Evolutionary conservation across 2,797 vertebrate species (phyloP).

Genomic region (Meriones psammophilus): DNA sequence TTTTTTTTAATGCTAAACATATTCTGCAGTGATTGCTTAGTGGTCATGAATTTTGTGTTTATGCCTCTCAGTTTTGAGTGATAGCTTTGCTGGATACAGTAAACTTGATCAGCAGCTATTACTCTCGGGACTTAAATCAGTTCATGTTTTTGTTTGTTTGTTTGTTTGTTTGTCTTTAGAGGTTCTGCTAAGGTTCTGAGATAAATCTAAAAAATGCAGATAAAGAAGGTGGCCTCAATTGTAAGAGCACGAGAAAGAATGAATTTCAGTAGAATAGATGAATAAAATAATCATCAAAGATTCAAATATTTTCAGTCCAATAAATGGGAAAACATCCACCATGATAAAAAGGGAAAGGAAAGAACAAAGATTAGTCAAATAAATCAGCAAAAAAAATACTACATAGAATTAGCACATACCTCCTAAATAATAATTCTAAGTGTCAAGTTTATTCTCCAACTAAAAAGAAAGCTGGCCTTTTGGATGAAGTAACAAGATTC

Average conservation of each 20-base stretch:
- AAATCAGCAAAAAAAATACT: background rate
- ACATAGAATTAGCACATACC: background rate
- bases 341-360: background rate
- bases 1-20: background rate
- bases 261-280: background rate
- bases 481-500: background rate
- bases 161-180: background rate
- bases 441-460: background rate
- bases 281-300: background rate
- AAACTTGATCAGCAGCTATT: background rate
- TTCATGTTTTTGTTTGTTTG: background rate
- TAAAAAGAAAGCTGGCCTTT: background rate
- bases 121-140: background rate
- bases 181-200: background rate
- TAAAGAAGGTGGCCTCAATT: background rate
- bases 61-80: background rate
- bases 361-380: background rate
- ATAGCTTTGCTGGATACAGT: background rate
- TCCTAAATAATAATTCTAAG: background rate
- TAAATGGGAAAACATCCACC: background rate
- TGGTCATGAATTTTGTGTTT: background rate
- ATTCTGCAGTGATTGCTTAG: background rate
- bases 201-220: background rate
- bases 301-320: background rate
- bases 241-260: background rate